Base-by-base conservation (phyloP, 2,113 vertebrate species). In the Gymnocephalus cernua region DNA sequence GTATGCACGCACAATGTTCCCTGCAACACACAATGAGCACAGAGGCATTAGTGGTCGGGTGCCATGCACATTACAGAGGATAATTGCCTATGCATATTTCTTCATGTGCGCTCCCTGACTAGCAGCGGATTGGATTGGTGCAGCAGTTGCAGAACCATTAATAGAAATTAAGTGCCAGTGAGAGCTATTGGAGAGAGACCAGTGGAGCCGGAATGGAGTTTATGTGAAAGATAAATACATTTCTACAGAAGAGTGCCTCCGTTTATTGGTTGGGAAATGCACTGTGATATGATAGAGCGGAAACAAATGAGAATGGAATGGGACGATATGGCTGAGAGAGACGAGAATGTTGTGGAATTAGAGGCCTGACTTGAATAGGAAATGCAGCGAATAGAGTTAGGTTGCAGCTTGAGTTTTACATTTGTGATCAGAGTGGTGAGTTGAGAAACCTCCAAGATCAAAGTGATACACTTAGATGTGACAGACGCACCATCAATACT, bases 181-280 rank as follows among this genome's bases (percentile, higher is more conserved):
- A 93, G 89, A 93, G 91, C 89, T 90, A 93, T 89, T 92, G 92
- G 84, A 93, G 93, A 88, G 91, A 93, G 91, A 94, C 92, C 86
- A 77, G 80, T 85, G 85, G 86, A 90, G 93, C 89, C 74, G 70
- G 90, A 93, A 90, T 91, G 86, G 89, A 94, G 93, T 93, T 91
- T 90, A 93, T 94, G 93, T 91, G 92, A 92, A 94, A 94, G 94
- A 95, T 94, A 94, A 95, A 95, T 94, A 94, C 91, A 93, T 94
- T 92, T 91, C 91, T 92, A 93, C 93, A 94, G 92, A 91, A 95
- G 95, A 95, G 91, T 92, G 93, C 90, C 90, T 89, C 81, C 76
- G 84, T 88, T 95, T 95, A 95, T 94, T 95, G 95, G 90, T 91
- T 92, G 88, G 91, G 92, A 94, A 95, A 95, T 93, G 91, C 89